Conservation (phyloP, 1,140 invertebrate species). For the Penaeus indicus region DNA sequence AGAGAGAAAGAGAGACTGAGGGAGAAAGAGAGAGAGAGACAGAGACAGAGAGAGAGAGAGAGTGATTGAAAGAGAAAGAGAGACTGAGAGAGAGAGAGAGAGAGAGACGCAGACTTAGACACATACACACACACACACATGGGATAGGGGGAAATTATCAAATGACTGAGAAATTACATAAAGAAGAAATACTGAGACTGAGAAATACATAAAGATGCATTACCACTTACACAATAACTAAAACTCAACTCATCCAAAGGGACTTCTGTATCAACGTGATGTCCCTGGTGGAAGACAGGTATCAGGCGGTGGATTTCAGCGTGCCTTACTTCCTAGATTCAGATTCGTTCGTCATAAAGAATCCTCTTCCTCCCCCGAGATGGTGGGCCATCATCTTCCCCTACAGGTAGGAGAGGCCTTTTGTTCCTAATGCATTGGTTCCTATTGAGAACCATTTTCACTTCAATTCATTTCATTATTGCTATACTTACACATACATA, state of each 20-base stretch:
- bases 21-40: no score
- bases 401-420: slow-evolving; percentile 9
- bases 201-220: no score
- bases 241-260: background rate
- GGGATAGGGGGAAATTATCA: no score
- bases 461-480: background rate
- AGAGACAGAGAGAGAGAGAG: no score
- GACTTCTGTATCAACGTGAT: slow-evolving; percentile 56
- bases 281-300: slow-evolving; percentile 36
- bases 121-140: no score
- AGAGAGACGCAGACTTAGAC: no score
- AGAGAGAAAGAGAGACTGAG: no score
- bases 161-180: no score
- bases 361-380: slow-evolving; percentile 23
- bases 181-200: no score
- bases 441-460: background rate
- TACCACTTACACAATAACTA: no score
- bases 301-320: slow-evolving; percentile 52
- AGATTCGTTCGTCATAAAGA: slow-evolving; percentile 20
- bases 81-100: no score
- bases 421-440: background rate
- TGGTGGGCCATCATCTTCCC: slow-evolving; percentile 44
- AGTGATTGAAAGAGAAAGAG: no score
- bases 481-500: background rate
- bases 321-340: slow-evolving; percentile 40